Base-by-base conservation (phyloP, 2,888 invertebrate genomes). In the Agrotis exclamationis region DNA sequence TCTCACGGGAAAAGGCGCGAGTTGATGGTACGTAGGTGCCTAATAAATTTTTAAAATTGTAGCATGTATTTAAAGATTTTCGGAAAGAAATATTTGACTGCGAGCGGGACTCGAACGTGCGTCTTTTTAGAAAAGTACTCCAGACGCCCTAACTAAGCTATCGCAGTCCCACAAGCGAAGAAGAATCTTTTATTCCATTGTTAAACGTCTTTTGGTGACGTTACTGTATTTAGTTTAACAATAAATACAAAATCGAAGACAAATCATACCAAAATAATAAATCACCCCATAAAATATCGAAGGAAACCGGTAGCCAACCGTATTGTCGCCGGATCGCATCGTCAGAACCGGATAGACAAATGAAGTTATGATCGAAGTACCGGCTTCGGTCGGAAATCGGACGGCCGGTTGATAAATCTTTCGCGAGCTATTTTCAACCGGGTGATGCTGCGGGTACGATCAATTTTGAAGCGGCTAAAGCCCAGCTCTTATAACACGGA, bases 351-450 rank as follows among this genome's bases (percentile, higher is more conserved):
- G 58, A 72, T 65, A 57, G 70, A 63, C 76, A 63, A 70, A 75
- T 70, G 22, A 70, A 54, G 63, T 77, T 76, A 70, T 76, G 72
- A 65, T 51, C 50, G 24, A 47, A 72, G 50, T 24, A 33, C 63
- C 70, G 70, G 63, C 22, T 59, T n/a, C 20, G 20, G 56, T 18
- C 51, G 70, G 63, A 70, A 44, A 75, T 48, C 50, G 54, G 70
- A 60, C 63, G 59, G 77, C 47, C 20, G 47, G 59, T 22, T 60
- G 45, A 76, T 60, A 64, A 72, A 76, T 76, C 63, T 51, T 60
- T 57, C 11, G 24, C 11, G 50, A 44, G 50, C 39, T 13, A 54
- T 70, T 63, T 74, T 54, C 63, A 50, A 16, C 45, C 24, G 45
- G 39, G n/a, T 28, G 44, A 57, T 22, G 44, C 22, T 44, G 22